These are phyloP conservation scores for Gortyna flavago DNA, from an alignment of 2,888 invertebrate species.

Conservation along the genomic window DNA sequence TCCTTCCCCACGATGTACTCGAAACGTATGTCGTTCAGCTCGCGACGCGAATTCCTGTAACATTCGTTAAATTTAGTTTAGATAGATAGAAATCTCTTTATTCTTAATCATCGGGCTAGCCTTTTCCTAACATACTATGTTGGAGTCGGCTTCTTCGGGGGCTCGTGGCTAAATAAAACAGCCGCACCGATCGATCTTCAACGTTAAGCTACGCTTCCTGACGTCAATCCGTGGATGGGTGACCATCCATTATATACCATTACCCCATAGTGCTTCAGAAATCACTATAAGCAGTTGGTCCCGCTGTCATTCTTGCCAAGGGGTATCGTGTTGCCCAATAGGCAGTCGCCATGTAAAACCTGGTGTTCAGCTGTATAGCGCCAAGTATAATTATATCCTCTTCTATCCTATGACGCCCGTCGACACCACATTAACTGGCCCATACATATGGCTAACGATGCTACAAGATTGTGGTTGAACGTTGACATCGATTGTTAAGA, in stretches of 20 bases:
- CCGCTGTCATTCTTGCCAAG: neutral
- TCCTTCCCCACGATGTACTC: slow-evolving; percentile 98
- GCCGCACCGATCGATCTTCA: neutral
- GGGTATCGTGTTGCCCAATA: neutral
- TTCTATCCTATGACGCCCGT: neutral
- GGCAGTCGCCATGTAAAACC: neutral
- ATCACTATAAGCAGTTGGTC: neutral
- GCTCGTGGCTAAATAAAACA: neutral
- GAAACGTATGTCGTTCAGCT: slow-evolving; percentile 99
- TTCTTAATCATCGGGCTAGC: neutral
- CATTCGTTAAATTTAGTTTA: neutral
- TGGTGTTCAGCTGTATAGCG: neutral
- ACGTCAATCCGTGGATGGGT: neutral
- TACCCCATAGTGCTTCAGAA: neutral
- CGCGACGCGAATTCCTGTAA: slow-evolving; percentile 94
- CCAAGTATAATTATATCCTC: neutral
- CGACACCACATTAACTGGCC: neutral
- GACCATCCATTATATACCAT: neutral
- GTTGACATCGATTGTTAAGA: neutral
- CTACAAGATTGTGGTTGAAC: neutral
- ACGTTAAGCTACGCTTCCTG: neutral
- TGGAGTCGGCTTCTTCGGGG: neutral
- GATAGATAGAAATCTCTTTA: neutral
- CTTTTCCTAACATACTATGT: neutral
- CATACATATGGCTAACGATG: neutral